phyloP scores from a whole-genome alignment of 1,140 invertebrate genomes.

The Penaeus indicus region DNA sequence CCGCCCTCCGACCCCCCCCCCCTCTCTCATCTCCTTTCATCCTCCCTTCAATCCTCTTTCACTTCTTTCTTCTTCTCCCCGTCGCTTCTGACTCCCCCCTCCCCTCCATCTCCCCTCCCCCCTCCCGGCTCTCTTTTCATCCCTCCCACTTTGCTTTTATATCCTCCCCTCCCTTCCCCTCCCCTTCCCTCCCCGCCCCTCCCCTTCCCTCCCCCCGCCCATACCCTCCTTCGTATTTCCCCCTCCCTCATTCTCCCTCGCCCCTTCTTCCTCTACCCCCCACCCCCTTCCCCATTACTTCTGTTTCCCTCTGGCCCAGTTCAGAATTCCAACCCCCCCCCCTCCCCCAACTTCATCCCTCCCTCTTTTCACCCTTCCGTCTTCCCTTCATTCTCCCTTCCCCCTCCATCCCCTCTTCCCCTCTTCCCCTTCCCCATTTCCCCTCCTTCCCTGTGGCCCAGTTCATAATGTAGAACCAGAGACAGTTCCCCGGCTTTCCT shows the following conservation, averaged over 20 bases:
- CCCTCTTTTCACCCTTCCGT: no score
- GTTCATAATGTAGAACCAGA: no score
- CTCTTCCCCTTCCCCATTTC: no score
- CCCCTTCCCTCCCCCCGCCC: not conserved
- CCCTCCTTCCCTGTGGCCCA: no score
- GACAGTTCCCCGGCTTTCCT: no score
- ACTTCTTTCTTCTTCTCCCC: not conserved
- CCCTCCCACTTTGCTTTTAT: not conserved
- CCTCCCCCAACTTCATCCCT: no score
- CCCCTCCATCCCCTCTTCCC: no score
- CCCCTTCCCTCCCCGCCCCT: not conserved
- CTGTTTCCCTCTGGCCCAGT: not conserved
- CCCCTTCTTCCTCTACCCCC: not conserved
- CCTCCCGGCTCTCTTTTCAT: not conserved
- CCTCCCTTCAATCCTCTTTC: not conserved
- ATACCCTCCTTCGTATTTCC: not conserved
- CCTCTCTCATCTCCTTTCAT: not conserved
- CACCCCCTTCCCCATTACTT: not conserved
- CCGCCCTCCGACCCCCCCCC: not conserved
- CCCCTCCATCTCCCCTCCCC: not conserved
- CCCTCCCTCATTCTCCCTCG: constrained; percentile 5
- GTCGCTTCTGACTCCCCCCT: not conserved
- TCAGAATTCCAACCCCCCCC: no score
- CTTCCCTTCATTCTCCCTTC: no score
- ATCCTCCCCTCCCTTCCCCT: no score